These are phyloP conservation scores for Gallirallus australis DNA, from an alignment of 2,797 vertebrate species.

Conservation along the genomic window DNA sequence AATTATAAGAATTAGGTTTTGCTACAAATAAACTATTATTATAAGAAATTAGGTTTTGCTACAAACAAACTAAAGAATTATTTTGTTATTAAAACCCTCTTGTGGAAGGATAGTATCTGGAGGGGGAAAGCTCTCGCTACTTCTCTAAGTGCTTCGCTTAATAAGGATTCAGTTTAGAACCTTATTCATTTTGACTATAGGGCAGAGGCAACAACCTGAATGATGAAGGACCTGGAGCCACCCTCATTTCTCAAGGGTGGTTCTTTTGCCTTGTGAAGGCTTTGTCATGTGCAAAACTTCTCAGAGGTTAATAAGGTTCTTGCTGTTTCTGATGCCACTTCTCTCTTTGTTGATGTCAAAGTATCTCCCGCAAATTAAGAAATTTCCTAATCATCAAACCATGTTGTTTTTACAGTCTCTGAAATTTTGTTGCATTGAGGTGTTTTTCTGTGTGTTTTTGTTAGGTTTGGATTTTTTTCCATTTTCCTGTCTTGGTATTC, in stretches of 20 bases:
- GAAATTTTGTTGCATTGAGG: not conserved
- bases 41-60: not conserved
- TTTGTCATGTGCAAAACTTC: not conserved
- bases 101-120: not conserved
- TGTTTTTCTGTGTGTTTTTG: too few relatives aligned
- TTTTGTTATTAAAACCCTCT: not conserved
- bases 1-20: not conserved
- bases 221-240: not conserved
- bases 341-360: not conserved
- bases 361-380: not conserved
- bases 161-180: not conserved
- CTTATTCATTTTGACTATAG: not conserved
- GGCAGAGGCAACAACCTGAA: not conserved
- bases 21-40: too few relatives aligned
- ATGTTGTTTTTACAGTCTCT: not conserved
- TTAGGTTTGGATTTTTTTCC: too few relatives aligned
- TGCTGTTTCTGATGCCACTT: not conserved
- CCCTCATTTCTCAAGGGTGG: not conserved
- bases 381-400: not conserved
- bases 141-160: not conserved
- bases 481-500: not conserved
- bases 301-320: not conserved
- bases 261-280: not conserved
- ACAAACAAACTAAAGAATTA: not conserved
- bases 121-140: not conserved